phyloP scores from a whole-genome alignment of 2,113 vertebrate species.

The Paramormyrops kingsleyae region DNA sequence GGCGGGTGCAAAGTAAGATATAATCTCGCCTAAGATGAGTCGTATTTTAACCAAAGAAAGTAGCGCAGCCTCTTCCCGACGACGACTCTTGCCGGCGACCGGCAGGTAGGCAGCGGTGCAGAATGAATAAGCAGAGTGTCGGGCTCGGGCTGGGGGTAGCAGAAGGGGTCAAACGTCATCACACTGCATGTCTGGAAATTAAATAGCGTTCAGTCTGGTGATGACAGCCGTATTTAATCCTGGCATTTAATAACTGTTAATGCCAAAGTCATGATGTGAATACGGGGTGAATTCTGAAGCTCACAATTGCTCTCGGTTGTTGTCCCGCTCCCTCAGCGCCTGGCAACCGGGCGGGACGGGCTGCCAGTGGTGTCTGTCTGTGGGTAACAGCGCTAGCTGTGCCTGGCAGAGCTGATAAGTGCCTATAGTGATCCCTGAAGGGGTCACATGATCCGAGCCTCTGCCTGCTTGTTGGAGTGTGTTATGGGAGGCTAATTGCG shows the following conservation, averaged over 20 bases:
- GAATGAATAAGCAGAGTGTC: not conserved
- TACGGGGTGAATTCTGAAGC: not conserved
- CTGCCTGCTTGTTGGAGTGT: not conserved
- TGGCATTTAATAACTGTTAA: conserved; percentile 5
- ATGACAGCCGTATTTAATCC: not conserved
- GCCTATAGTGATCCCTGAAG: not conserved
- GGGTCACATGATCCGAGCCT: not conserved
- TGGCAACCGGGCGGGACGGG: not conserved
- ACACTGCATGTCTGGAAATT: not conserved
- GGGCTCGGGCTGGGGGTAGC: not conserved
- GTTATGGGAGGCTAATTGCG: not conserved
- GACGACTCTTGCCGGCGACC: not conserved
- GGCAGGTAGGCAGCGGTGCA: not conserved
- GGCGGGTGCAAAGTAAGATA: not conserved
- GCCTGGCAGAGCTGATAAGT: conserved; percentile 5
- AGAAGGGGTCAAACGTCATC: not conserved
- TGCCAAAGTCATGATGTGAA: not conserved
- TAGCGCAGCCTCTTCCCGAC: not conserved
- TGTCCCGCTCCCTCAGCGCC: not conserved
- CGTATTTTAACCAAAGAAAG: not conserved
- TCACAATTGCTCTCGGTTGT: not conserved
- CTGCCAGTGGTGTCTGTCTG: not conserved
- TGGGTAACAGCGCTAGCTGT: not conserved
- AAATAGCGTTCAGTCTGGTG: not conserved
- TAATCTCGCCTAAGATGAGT: not conserved